Conservation (phyloP, 23 tunicate genomes). For the Styela clava region DNA sequence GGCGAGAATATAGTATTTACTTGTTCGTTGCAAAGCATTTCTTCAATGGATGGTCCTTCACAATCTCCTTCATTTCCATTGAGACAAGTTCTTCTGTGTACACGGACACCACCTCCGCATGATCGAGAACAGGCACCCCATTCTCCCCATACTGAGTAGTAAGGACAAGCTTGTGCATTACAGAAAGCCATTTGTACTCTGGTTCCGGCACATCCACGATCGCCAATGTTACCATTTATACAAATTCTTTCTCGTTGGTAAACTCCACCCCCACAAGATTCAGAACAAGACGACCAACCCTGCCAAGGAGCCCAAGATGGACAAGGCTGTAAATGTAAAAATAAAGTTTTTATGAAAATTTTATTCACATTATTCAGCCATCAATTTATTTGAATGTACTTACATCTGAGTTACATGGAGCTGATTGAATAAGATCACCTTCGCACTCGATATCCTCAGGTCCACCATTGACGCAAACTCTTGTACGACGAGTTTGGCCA, state of each 20-base stretch:
- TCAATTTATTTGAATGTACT: too few relatives aligned
- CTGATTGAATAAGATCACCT: slow-evolving; percentile 31
- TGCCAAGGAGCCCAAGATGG: slow-evolving; percentile 50
- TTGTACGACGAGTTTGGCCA: slow-evolving; percentile 27
- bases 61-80: slow-evolving; percentile 53
- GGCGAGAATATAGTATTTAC: not conserved
- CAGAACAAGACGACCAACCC: slow-evolving; percentile 20
- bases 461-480: slow-evolving; percentile 54
- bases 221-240: slow-evolving; percentile 38
- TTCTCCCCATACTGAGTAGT: slow-evolving; percentile 55
- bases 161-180: slow-evolving; percentile 48
- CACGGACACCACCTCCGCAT: slow-evolving; percentile 39
- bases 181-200: slow-evolving; percentile 32
- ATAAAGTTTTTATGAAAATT: too few relatives aligned
- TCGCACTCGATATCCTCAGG: slow-evolving; percentile 50
- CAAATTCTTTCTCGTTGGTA: slow-evolving; percentile 52
- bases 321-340: slow-evolving; percentile 45
- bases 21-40: slow-evolving; percentile 23
- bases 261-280: slow-evolving; percentile 37
- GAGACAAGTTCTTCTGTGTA: slow-evolving; percentile 46
- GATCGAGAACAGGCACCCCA: slow-evolving; percentile 57
- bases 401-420: slow-evolving; percentile 62
- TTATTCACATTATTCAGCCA: too few relatives aligned
- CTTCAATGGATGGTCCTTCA: slow-evolving; percentile 24
- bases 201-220: slow-evolving; percentile 60